These are phyloP conservation scores for Miichthys miiuy DNA, from an alignment of 2,797 vertebrate genomes.

Conservation along the genomic window DNA sequence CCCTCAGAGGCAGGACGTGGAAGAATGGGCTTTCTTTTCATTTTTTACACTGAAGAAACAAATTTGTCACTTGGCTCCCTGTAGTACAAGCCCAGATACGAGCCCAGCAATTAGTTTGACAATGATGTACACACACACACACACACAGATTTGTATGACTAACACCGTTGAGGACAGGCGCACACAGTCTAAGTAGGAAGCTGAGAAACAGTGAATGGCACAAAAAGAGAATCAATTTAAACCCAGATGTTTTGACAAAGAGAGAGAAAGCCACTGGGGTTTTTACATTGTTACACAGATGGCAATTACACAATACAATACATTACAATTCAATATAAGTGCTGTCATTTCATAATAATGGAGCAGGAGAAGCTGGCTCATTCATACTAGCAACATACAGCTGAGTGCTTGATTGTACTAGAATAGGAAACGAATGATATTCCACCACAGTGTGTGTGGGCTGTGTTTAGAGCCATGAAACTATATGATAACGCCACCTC, in stretches of 20 bases:
- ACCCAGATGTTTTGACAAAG: slow-evolving; percentile 75
- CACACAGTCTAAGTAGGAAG: slow-evolving; percentile 54
- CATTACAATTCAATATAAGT: slow-evolving; percentile 45
- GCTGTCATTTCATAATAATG: slow-evolving; percentile 47
- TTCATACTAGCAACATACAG: slow-evolving; percentile 45
- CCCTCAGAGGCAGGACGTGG: slow-evolving; percentile 52
- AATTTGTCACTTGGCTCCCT: slow-evolving; percentile 37
- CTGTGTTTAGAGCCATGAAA: neutral
- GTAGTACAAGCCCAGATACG: slow-evolving; percentile 25
- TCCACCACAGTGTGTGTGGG: neutral
- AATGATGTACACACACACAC: slow-evolving; percentile 23
- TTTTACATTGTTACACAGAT: slow-evolving; percentile 54
- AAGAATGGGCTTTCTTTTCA: slow-evolving; percentile 39
- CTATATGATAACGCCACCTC: neutral
- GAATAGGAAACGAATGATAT: slow-evolving; percentile 5
- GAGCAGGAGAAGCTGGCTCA: slow-evolving; percentile 25
- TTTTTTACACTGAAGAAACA: slow-evolving; percentile 27
- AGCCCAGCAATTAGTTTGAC: slow-evolving; percentile 69
- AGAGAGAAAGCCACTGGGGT: slow-evolving; percentile 18
- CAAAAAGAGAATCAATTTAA: slow-evolving; percentile 54
- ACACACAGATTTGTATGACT: slow-evolving; percentile 25
- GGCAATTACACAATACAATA: slow-evolving; percentile 46
- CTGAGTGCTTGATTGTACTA: slow-evolving; percentile 8
- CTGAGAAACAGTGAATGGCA: slow-evolving; percentile 38
- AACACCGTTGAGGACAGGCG: slow-evolving; percentile 55